Base-by-base conservation (phyloP, 1,140 invertebrate species). In the Copidosoma floridanum region DNA sequence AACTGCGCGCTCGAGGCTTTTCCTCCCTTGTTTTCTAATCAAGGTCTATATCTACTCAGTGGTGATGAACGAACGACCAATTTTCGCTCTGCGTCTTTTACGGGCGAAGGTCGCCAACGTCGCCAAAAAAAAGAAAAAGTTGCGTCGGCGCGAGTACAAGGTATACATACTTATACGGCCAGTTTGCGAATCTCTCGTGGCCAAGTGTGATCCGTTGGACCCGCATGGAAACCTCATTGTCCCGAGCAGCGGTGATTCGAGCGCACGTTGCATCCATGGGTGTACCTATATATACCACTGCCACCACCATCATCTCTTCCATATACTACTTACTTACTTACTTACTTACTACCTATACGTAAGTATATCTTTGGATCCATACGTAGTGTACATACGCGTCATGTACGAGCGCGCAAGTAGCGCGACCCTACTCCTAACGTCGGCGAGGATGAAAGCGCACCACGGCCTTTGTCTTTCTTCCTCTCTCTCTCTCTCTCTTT, bases 201-300 rank as follows among this genome's bases (percentile, higher is more conserved):
- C 48, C 66, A 72, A 67, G 71, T 72, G 71, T 72, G 74, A 75
- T 74, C 71, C 71, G 71, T 74, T 76, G 72, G 72, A 73, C 74
- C 74, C 74, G 74, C 73, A 75, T 76, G 68, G 64, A 71, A 70
- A 73, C 70, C 69, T 71, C 69, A 75, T 75, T 72, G 72, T 76
- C 69, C 66, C 65, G 50, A 32, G 58, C 40, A 35, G 41, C 29
- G 12, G 29, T 12, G 29, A 12, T 68, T 64, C 70, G 69, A 73
- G 69, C 70, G 72, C 69, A 74, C n/a, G n/a, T 75, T 72, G 72
- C 75, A n/a, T 68, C 66, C 65, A 54, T 53, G 63, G 58, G 27
- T 41, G 40, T 29, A 29, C 18, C 10, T 26, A 24, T 54, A 41
- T 37, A 55, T 53, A 54, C 58, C 54, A 21, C 40, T 26, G n/a